Conservation (phyloP, 2,113 vertebrate species). For the Anoplopoma fimbria region DNA sequence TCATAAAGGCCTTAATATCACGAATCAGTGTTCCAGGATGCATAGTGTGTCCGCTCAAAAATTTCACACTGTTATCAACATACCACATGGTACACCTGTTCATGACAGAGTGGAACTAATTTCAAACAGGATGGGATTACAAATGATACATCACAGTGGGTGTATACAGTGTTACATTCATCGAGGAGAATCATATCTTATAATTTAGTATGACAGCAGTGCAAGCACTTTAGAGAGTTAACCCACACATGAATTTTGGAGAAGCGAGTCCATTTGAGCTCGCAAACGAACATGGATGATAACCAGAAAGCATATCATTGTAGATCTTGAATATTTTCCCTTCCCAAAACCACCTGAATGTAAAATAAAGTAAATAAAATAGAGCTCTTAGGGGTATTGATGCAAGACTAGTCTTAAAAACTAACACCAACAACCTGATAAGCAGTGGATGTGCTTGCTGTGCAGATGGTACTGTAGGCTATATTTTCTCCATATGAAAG, state of each 20-base stretch:
- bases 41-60: slow-evolving; percentile 34
- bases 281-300: too few species aligned
- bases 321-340: too few species aligned
- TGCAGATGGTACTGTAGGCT: neutral
- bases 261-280: too few species aligned
- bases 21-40: slow-evolving; percentile 43
- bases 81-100: slow-evolving; percentile 12
- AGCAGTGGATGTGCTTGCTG: neutral
- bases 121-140: neutral
- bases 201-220: too few species aligned
- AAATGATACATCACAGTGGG: too few species aligned
- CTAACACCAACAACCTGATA: neutral
- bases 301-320: too few species aligned
- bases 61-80: slow-evolving; percentile 29
- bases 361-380: neutral
- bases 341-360: too few species aligned
- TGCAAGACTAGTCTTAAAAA: neutral
- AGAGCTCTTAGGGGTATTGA: neutral
- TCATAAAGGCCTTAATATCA: slow-evolving; percentile 44
- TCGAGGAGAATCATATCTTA: too few species aligned
- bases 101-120: slow-evolving; percentile 5
- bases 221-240: too few species aligned
- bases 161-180: too few species aligned
- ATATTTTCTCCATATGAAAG: neutral
- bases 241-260: too few species aligned